These are phyloP conservation scores for Drosophila quadrilineata DNA, from an alignment of 1,140 invertebrate genomes.

Conservation along the genomic window DNA sequence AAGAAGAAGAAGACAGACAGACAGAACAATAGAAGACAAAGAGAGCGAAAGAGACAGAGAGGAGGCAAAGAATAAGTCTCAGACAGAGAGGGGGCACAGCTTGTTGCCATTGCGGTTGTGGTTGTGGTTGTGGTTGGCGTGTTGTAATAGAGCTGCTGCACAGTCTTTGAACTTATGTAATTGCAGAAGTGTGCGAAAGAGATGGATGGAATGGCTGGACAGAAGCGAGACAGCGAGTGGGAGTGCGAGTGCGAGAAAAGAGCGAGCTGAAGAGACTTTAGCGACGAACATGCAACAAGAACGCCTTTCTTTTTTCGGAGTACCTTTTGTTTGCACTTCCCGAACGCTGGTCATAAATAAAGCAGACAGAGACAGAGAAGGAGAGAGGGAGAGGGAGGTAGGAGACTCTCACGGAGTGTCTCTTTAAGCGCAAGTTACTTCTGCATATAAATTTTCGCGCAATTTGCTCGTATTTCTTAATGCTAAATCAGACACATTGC, in stretches of 20 bases:
- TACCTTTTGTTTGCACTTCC: slow-evolving; percentile 44
- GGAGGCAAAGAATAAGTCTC: no score
- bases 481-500: slow-evolving; percentile 44
- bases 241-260: neutral
- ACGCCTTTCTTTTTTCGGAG: slow-evolving; percentile 21
- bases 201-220: no score
- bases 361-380: slow-evolving; percentile 11
- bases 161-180: slow-evolving; percentile 74
- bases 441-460: slow-evolving; percentile 54
- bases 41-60: no score
- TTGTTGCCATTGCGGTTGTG: slow-evolving; percentile 17
- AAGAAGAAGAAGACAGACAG: no score
- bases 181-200: slow-evolving; percentile 24
- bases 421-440: slow-evolving; percentile 54
- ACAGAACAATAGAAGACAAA: no score
- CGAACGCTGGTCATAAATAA: slow-evolving; percentile 59
- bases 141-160: slow-evolving; percentile 32
- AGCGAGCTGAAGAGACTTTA: slow-evolving; percentile 37
- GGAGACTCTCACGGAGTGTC: neutral
- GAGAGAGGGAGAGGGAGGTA: neutral
- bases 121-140: slow-evolving; percentile 1
- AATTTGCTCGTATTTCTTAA: slow-evolving; percentile 39
- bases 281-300: slow-evolving; percentile 31
- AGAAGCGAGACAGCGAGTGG: neutral
- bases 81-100: no score